Evolutionary conservation across 2,113 vertebrate genomes (phyloP), one percentile per base, ranked within the genome.

Genomic region (Hypanus sabinus): DNA sequence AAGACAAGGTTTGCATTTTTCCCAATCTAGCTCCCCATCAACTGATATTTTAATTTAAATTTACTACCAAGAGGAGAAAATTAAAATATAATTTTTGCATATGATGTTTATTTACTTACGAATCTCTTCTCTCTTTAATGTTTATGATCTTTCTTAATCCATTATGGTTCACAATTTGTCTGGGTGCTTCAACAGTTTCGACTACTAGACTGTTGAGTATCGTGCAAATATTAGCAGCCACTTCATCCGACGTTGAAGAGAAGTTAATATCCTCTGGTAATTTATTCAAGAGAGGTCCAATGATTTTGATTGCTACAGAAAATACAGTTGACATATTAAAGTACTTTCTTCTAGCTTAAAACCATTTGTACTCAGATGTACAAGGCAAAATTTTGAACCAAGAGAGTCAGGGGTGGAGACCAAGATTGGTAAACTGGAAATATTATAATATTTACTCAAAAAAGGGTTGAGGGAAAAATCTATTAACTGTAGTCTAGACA

Each of bases 181-280:
- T 97, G 73, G 99, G 98, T 0, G 99, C 99, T 5, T 98, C 92
- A 30, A 97, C 97, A 38, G 98, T 99, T 94, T 97, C 97, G 94
- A 98, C 96, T 93, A 98, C 98, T 95, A 99, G 96, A 95, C 98
- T 97, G 95, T 99, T 99, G 95, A 99, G 98, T 33, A 98, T 96
- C 0, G 98, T 98, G 0, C 99, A 97, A 95, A 99, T 98, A 96
- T 99, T 99, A 94, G 98, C 96, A 0, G 99, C 96, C 94, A 98
- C 98, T 0, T 99, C 99, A 0, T 96, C 96, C 0, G 98, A 98
- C 0, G 98, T 98, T 0, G 94, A 95, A 95, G 97, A 98, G 95
- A 98, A 97, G 1, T 96, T 96, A 0, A 96, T 95, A 0, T 98
- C 97, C 8, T 95, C 95, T 0, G 98, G 99, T 75, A 99, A 97